These are phyloP conservation scores for Odocoileus hemionus DNA, from an alignment of 2,113 vertebrate species.

Conservation along the genomic window DNA sequence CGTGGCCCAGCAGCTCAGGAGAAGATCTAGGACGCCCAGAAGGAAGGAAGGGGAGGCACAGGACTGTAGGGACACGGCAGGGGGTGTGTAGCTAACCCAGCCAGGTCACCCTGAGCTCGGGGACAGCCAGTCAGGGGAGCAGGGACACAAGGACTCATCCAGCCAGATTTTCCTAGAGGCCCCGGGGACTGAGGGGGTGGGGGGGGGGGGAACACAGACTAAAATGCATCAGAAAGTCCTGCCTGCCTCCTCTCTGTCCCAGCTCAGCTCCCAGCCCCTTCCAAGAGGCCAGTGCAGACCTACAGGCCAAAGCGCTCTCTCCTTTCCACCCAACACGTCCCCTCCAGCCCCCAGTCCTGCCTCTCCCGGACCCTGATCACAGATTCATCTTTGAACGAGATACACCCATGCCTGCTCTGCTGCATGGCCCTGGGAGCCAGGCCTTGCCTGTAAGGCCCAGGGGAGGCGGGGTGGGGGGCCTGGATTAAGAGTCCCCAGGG, in stretches of 20 bases:
- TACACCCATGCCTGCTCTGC: not conserved
- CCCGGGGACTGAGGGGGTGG: not conserved
- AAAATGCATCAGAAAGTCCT: not conserved
- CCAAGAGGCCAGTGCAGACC: not conserved
- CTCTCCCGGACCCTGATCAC: not conserved
- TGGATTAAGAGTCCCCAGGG: not conserved
- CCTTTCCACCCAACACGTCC: not conserved
- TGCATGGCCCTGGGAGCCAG: fast-evolving
- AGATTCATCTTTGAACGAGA: not conserved
- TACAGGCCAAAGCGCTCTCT: not conserved
- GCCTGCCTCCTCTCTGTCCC: not conserved
- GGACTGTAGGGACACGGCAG: fast-evolving
- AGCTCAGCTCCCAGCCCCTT: not conserved
- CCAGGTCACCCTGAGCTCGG: not conserved
- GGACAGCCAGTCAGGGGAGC: not conserved
- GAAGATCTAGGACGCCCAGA: not conserved
- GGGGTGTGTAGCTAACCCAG: not conserved
- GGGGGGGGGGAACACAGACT: not conserved
- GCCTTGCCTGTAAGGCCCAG: fast-evolving
- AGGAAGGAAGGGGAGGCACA: not conserved
- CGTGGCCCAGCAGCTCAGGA: not conserved
- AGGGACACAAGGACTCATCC: not conserved
- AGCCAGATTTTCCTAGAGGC: not conserved
- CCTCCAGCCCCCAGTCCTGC: not conserved
- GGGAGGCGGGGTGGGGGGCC: fast-evolving